A percentile compares a stretch with the other conserved stretches of the same genome.
Evolutionary conservation across 2,113 vertebrate genomes (phyloP).

Genomic region (Zosterops lateralis): DNA sequence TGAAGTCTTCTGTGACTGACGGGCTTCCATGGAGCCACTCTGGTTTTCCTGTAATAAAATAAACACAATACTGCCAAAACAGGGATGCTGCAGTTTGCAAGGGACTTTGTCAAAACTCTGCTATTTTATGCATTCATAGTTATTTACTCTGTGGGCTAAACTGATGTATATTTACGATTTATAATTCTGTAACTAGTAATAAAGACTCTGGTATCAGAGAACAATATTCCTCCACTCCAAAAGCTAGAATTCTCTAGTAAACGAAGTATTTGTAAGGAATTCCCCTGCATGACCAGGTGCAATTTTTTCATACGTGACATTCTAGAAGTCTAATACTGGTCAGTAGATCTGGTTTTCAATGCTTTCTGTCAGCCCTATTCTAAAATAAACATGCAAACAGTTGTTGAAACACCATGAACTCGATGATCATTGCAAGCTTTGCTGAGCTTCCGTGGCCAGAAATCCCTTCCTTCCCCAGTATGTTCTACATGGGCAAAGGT

Average conservation of each 20-base stretch:
- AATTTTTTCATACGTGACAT: not conserved
- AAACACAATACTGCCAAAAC: not conserved
- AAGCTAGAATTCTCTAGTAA: not conserved
- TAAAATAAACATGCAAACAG: not conserved
- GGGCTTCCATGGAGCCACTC: not conserved
- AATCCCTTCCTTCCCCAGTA: not conserved
- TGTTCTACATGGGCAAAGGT: not conserved
- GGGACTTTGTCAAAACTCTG: not conserved
- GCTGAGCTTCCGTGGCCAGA: fast-evolving
- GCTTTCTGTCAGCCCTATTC: not conserved
- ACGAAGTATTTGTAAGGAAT: not conserved
- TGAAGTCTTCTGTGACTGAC: not conserved
- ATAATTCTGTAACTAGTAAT: not conserved
- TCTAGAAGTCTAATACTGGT: not conserved
- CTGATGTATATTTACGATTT: not conserved
- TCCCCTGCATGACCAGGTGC: not conserved
- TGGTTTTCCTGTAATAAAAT: not conserved
- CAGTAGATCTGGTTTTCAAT: not conserved
- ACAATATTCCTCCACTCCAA: not conserved
- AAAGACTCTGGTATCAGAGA: not conserved
- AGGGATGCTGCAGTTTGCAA: not conserved
- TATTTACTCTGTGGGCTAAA: not conserved
- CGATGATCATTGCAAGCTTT: not conserved
- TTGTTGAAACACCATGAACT: not conserved
- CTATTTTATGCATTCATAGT: not conserved